These are phyloP conservation scores for Phrynocephalus versicolor DNA, from an alignment of 2,113 vertebrate species.

Conservation along the genomic window DNA sequence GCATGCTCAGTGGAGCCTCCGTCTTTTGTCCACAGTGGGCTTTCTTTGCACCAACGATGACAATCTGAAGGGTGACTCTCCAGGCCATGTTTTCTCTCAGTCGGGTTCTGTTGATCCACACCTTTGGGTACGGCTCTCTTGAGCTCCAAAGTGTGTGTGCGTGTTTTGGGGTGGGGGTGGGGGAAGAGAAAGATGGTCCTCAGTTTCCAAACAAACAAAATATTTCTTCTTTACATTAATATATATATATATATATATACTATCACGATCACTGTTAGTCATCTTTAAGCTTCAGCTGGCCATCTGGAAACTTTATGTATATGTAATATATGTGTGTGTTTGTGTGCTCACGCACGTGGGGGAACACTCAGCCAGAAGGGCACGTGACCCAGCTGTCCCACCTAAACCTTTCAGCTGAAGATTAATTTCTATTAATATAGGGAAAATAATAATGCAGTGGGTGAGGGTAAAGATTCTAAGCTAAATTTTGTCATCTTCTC, in stretches of 20 bases:
- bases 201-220: conserved; percentile 63
- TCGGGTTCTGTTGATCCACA: conserved; percentile 48
- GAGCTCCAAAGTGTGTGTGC: neutral
- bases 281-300: conserved; percentile 42
- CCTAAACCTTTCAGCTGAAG: conserved; percentile 64
- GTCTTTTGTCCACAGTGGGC: conserved; percentile 30
- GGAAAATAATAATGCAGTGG: conserved; percentile 59
- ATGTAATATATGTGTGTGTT: neutral
- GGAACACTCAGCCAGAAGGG: conserved; percentile 38
- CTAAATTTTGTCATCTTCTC: conserved; percentile 42
- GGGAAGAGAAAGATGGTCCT: neutral
- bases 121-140: conserved; percentile 58
- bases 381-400: conserved; percentile 53
- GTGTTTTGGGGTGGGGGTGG: conserved; percentile 32
- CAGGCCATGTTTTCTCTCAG: conserved; percentile 2
- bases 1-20: conserved; percentile 28
- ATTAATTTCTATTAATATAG: conserved; percentile 83
- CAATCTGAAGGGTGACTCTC: conserved; percentile 52
- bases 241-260: conserved; percentile 55
- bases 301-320: conserved; percentile 46
- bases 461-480: conserved; percentile 64
- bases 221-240: conserved; percentile 57
- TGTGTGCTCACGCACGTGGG: too few species aligned
- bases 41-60: conserved; percentile 79
- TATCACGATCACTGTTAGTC: conserved; percentile 67